Percentiles rank a stretch among this genome's conserved stretches.
Evolutionary conservation across 64 coral and sea anemone genomes (phyloP).

Genomic region (Stylophora pistillata): DNA sequence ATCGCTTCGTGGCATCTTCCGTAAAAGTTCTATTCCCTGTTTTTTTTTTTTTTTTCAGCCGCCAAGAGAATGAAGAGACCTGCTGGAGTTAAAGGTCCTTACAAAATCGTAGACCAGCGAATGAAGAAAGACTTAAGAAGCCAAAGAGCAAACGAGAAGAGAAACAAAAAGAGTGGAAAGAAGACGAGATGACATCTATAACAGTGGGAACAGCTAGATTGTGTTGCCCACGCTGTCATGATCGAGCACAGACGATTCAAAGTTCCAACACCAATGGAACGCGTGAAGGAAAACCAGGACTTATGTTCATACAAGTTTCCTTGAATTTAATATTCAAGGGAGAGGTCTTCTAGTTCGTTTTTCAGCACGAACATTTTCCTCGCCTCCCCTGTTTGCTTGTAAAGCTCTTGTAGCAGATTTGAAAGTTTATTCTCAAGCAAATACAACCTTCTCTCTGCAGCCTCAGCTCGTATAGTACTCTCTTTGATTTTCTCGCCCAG

Average conservation of each 20-base stretch:
- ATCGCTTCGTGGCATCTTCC: no score
- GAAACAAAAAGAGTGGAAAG: constrained; percentile 49
- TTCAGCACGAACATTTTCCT: background rate
- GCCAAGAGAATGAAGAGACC: constrained; percentile 93
- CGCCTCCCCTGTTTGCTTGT: background rate
- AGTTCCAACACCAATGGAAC: background rate
- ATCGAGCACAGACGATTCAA: no score
- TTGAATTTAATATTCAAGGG: background rate
- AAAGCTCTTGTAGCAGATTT: constrained; percentile 1
- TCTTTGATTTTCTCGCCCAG: background rate
- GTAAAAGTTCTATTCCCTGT: background rate
- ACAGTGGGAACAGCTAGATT: background rate
- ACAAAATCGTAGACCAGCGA: constrained; percentile 90
- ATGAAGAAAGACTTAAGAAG: constrained; percentile 95
- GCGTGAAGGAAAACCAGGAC: background rate
- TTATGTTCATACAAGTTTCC: background rate
- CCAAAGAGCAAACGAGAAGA: constrained; percentile 67
- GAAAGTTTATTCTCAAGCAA: constrained; percentile 12
- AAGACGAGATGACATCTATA: constrained; percentile 6
- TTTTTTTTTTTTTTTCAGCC: constrained; percentile 42
- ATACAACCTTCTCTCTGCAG: background rate
- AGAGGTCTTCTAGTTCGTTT: constrained; percentile 12
- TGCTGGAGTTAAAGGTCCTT: constrained; percentile 85
- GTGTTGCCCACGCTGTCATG: background rate
- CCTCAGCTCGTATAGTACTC: background rate